Percentiles rank a stretch among this genome's conserved stretches.
These are phyloP conservation scores for Scomber colias DNA, from an alignment of 2,113 vertebrate genomes.

Conservation along the genomic window DNA sequence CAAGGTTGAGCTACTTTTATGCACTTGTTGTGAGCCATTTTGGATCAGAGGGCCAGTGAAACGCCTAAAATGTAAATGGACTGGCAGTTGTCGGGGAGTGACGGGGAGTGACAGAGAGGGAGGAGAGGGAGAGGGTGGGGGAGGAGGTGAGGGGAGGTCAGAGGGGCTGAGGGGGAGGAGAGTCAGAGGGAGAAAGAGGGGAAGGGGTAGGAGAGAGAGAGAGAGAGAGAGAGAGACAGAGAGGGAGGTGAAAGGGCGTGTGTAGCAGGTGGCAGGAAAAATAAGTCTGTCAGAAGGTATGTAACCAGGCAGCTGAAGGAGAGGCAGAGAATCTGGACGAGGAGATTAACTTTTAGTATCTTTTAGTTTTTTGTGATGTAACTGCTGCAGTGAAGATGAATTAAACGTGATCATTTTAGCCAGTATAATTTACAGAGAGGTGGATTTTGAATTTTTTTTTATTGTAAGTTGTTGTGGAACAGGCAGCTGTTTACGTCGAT, in stretches of 20 bases:
- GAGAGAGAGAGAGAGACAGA: slow-evolving; percentile 4
- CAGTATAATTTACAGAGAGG: slow-evolving; percentile 1
- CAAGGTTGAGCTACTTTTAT: slow-evolving; percentile 80
- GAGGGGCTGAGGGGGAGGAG: slow-evolving; percentile 48
- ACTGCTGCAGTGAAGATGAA: neutral
- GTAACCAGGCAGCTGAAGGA: slow-evolving; percentile 49
- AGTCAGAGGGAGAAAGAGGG: neutral
- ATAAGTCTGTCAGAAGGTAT: slow-evolving; percentile 50
- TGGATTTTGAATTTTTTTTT: neutral
- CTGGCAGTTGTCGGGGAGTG: slow-evolving; percentile 64
- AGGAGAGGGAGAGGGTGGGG: neutral
- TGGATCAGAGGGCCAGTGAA: slow-evolving; percentile 57
- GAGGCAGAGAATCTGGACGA: slow-evolving; percentile 36
- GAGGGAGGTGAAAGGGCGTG: slow-evolving; percentile 51
- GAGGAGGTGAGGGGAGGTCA: slow-evolving; percentile 49
- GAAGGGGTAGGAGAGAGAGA: slow-evolving; percentile 51
- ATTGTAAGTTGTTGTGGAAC: neutral
- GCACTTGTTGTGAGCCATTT: slow-evolving; percentile 74
- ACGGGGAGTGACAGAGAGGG: neutral
- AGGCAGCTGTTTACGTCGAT: neutral
- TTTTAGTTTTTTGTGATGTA: neutral
- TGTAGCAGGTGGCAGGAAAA: slow-evolving; percentile 73
- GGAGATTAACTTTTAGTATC: slow-evolving; percentile 11
- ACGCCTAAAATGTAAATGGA: slow-evolving; percentile 80
- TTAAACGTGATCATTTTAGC: neutral